Evolutionary conservation across 2,113 vertebrate species (phyloP).

Genomic region (Eubucco bourcierii): DNA sequence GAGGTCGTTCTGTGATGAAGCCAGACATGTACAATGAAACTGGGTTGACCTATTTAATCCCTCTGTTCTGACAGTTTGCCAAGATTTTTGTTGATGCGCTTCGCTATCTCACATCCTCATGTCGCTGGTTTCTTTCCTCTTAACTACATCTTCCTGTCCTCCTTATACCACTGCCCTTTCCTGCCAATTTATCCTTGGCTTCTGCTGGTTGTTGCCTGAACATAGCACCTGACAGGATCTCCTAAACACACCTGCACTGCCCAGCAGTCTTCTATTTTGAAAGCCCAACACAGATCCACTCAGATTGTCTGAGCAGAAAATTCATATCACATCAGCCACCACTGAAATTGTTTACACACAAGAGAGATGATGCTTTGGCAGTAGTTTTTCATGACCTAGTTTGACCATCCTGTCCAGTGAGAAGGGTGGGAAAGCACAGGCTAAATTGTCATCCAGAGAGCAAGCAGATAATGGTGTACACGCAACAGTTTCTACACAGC

Average conservation of each 20-base stretch:
- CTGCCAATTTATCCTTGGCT: background rate
- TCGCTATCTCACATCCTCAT: background rate
- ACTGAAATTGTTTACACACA: background rate
- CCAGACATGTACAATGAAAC: background rate
- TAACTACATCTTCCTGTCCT: background rate
- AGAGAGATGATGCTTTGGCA: background rate
- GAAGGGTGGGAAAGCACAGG: background rate
- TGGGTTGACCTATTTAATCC: background rate
- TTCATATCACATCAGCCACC: background rate
- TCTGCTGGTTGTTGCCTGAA: background rate
- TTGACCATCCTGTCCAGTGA: background rate
- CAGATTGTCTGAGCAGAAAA: background rate
- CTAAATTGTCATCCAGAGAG: background rate
- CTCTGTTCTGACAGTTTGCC: background rate
- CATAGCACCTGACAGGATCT: background rate
- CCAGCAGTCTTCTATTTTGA: background rate
- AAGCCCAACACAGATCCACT: background rate
- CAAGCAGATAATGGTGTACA: background rate
- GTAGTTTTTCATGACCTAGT: background rate
- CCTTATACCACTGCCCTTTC: background rate
- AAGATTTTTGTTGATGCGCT: background rate
- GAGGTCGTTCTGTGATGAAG: constrained; percentile 8
- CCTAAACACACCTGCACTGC: background rate
- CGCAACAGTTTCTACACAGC: background rate
- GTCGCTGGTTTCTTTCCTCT: background rate